Conservation (phyloP, 2,888 invertebrate species). For the Netelia virgata region DNA sequence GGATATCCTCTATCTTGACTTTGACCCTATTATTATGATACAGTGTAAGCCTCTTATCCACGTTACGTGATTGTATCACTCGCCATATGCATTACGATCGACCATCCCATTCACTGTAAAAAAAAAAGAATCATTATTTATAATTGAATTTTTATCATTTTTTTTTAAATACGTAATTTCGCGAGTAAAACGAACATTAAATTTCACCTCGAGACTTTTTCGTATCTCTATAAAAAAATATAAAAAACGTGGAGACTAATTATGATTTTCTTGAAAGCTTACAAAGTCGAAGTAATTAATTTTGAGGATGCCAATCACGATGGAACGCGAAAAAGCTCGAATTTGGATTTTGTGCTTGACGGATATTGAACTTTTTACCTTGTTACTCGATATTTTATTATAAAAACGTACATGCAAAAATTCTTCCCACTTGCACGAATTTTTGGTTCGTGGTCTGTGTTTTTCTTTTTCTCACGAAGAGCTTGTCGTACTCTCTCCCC, state of each 20-base stretch:
- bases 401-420: neutral
- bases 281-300: no score
- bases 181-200: no score
- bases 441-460: neutral
- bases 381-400: neutral
- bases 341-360: neutral
- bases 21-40: constrained; percentile 81
- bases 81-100: constrained; percentile 21
- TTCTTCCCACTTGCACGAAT: neutral
- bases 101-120: neutral
- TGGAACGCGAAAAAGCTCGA: neutral
- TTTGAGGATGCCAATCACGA: no score
- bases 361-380: neutral
- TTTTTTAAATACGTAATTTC: no score
- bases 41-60: constrained; percentile 36
- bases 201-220: constrained; percentile 28
- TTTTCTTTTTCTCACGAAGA: constrained; percentile 18
- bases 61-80: constrained; percentile 42
- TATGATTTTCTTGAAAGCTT: no score
- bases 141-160: no score
- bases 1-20: constrained; percentile 83
- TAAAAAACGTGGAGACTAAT: no score
- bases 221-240: neutral
- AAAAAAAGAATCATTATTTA: no score
- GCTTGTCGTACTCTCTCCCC: constrained; percentile 3